A percentile compares a stretch with the other conserved stretches of the same genome.
Conservation (phyloP, 2,113 vertebrate species). For the Psittacara wagleri region DNA sequence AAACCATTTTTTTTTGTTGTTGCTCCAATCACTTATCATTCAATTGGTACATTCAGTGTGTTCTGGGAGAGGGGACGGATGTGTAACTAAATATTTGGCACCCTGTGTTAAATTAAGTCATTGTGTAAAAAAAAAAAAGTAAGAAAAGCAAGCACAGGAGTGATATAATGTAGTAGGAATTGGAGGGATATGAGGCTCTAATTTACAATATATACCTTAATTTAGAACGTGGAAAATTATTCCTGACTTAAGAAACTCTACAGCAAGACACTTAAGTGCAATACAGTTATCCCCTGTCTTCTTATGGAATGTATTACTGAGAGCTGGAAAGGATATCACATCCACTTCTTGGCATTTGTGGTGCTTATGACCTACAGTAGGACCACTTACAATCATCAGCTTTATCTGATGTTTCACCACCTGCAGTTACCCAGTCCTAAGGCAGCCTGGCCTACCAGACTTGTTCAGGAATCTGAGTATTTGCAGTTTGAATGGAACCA, state of each 20-base stretch:
- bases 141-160: background rate
- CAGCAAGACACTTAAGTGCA: background rate
- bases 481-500: background rate
- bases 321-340: background rate
- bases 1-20: background rate
- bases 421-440: background rate
- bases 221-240: background rate
- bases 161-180: background rate
- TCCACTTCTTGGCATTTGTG: background rate
- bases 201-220: background rate
- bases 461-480: background rate
- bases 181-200: background rate
- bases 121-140: background rate
- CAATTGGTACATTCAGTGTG: background rate
- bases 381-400: background rate
- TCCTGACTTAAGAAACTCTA: background rate
- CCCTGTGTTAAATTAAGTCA: background rate
- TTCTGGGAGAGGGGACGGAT: background rate
- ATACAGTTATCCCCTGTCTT: background rate
- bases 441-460: rapidly evolving
- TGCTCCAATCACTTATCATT: background rate
- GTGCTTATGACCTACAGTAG: background rate
- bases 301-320: background rate
- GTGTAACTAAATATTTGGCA: background rate
- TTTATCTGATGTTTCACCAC: background rate